phyloP scores from a whole-genome alignment of 2,113 vertebrate genomes.

The Melozone crissalis region DNA sequence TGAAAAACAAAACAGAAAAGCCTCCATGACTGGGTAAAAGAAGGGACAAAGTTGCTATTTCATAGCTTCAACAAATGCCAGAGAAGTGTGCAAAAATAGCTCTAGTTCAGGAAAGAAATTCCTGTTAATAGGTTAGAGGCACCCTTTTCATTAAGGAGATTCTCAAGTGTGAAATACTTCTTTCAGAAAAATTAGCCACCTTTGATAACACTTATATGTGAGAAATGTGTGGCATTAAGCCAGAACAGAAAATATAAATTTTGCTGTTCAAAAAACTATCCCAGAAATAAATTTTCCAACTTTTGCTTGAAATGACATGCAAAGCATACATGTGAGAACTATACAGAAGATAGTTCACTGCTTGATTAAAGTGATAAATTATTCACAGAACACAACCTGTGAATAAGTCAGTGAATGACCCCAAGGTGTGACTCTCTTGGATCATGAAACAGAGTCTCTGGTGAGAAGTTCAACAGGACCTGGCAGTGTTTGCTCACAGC shows the following conservation, averaged over 20 bases:
- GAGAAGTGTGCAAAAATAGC: neutral
- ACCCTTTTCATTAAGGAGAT: neutral
- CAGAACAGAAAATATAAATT: neutral
- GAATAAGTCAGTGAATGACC: neutral
- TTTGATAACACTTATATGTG: neutral
- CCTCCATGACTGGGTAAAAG: neutral
- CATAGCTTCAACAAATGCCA: neutral
- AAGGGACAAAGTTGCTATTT: constrained; percentile 6
- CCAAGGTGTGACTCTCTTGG: neutral
- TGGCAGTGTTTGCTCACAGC: neutral
- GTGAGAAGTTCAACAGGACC: neutral
- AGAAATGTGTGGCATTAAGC: constrained; percentile 1
- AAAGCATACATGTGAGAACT: neutral
- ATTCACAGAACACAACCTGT: neutral
- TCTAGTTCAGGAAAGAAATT: neutral
- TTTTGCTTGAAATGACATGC: neutral
- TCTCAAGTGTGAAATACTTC: neutral
- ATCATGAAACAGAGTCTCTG: neutral
- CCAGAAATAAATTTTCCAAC: constrained; percentile 10
- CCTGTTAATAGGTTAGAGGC: neutral
- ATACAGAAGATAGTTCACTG: neutral
- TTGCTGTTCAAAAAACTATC: neutral
- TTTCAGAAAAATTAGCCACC: constrained; percentile 15
- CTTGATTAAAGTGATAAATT: neutral
- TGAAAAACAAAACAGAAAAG: neutral